phyloP scores from a whole-genome alignment of 2,888 invertebrate species.

The Ophioninae sp. region DNA sequence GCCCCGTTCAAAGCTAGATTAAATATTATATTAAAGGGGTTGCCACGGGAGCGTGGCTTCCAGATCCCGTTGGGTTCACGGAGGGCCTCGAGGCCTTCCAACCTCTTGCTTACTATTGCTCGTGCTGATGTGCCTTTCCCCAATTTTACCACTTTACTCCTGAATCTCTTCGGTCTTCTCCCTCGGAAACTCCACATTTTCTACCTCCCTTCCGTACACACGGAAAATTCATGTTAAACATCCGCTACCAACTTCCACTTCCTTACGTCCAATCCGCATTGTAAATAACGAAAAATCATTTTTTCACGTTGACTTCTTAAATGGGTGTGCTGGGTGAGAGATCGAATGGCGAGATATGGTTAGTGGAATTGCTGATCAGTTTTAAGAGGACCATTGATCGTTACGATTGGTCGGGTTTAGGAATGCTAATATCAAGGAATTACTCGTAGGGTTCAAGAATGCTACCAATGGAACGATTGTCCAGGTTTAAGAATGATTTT shows the following conservation, averaged over 20 bases:
- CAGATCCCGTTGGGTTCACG: slow-evolving; percentile 64
- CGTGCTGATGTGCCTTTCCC: slow-evolving; percentile 46
- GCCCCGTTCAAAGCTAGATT: slow-evolving; percentile 81
- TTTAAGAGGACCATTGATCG: too few species aligned
- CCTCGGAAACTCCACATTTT: slow-evolving; percentile 41
- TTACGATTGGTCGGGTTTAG: too few species aligned
- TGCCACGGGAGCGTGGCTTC: slow-evolving; percentile 76
- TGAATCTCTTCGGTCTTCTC: slow-evolving; percentile 59
- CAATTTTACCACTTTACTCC: slow-evolving; percentile 53
- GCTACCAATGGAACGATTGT: too few species aligned
- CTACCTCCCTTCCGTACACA: slow-evolving; percentile 15
- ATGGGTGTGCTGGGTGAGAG: too few species aligned
- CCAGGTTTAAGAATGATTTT: too few species aligned
- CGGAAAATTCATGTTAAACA: slow-evolving; percentile 51
- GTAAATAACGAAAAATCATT: too few species aligned
- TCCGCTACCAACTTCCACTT: background rate
- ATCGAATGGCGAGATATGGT: too few species aligned
- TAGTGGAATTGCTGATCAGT: too few species aligned
- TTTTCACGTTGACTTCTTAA: too few species aligned
- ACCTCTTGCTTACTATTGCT: slow-evolving; percentile 48
- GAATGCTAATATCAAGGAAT: too few species aligned
- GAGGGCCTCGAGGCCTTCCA: slow-evolving; percentile 56
- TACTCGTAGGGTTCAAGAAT: too few species aligned
- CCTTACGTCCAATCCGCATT: background rate
- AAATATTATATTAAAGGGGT: slow-evolving; percentile 82